Base-by-base conservation (phyloP, 2,113 vertebrate genomes). In the Melierax canorus region DNA sequence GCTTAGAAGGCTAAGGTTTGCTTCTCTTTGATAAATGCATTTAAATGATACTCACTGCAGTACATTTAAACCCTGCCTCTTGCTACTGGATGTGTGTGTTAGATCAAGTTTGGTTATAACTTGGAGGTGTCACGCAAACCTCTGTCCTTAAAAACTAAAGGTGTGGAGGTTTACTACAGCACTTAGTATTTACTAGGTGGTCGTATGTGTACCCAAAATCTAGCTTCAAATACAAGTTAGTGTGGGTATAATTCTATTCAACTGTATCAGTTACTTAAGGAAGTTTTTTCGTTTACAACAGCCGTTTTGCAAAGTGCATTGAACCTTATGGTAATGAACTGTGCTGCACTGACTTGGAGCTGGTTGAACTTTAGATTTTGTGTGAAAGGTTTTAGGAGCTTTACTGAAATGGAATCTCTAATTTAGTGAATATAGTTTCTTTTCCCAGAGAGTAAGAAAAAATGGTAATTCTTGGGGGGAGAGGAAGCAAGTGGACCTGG, bases 331-430 rank as follows among this genome's bases (percentile, higher is more conserved):
- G 58, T 80, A 77, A 32, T 87, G 50, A 82, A 50, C 75, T 59
- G 14, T 21, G 18, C 58, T 87, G 46, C 38, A 11, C 24, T 78
- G 86, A 20, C 58, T 80, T 74, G 69, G 36, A 90, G 27, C 75
- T 80, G 67, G 29, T 50, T 80, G 86, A 75, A 30, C 77, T 96
- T 98, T 75, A 88, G n/a, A 64, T 95, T 98, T 94, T 66, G 53
- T 91, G 53, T 66, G 75, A 88, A 67, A 82, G 64, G 27, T 83
- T 90, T 96, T 72, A 75, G 53, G 50, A 88, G 51, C 34, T 79
- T 79, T 94, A 38, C 34, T 96, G 88, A 88, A 87, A 71, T 84
- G 63, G 41, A 86, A 83, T 97, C 45, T 71, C n/a, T 96, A 29
- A 76, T 91, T 90, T 75, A 66, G 45, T 88, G 60, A 89, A 85